These are phyloP conservation scores for Eupithecia exiguata DNA, from an alignment of 2,888 invertebrate genomes.

Conservation along the genomic window DNA sequence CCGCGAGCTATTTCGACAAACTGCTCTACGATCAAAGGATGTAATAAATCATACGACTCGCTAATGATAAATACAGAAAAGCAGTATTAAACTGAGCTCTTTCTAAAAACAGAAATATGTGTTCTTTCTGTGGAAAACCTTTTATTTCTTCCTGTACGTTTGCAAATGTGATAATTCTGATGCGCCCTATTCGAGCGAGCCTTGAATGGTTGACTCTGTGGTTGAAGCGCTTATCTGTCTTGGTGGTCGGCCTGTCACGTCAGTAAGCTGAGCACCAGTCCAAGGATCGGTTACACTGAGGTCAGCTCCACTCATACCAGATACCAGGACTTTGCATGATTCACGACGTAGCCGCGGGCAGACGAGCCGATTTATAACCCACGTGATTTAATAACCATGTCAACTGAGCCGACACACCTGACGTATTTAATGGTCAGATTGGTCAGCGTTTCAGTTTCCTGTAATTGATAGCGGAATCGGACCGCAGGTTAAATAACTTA, in stretches of 20 bases:
- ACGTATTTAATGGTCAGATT: conserved; percentile 34
- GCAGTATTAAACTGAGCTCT: not conserved
- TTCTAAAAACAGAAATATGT: not conserved
- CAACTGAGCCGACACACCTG: conserved; percentile 31
- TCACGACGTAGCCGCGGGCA: conserved; percentile 24
- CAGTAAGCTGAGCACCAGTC: conserved; percentile 34
- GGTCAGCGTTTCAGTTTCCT: conserved; percentile 39
- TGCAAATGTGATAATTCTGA: not conserved
- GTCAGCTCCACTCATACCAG: conserved; percentile 31
- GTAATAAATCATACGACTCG: not conserved
- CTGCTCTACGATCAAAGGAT: not conserved
- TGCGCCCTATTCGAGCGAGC: not conserved
- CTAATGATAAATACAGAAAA: not conserved
- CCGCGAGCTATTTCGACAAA: not conserved
- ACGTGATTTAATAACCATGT: conserved; percentile 35
- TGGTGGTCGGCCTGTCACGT: conserved; percentile 36
- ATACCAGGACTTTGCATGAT: conserved; percentile 30
- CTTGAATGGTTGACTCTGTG: conserved; percentile 4
- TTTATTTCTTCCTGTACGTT: not conserved
- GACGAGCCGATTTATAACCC: conserved; percentile 21
- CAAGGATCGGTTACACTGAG: conserved; percentile 38
- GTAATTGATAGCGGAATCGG: conserved; percentile 23
- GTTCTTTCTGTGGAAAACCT: not conserved
- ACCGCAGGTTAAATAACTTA: conserved; percentile 23
- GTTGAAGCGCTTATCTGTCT: conserved; percentile 27